Base-by-base conservation (phyloP, 2,888 invertebrate genomes). In the Drosophila meridiana region DNA sequence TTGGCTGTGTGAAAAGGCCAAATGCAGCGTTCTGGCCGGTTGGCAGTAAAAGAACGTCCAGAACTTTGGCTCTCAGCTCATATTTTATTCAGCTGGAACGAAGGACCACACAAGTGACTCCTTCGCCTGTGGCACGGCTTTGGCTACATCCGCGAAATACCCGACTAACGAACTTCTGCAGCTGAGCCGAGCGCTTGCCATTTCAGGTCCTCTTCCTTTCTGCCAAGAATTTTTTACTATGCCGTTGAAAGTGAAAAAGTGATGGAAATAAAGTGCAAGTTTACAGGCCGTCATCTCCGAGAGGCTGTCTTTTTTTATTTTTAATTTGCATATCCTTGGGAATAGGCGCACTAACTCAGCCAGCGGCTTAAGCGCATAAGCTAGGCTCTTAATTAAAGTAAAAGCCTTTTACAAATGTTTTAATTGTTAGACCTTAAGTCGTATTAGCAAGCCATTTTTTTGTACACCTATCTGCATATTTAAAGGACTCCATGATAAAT, bases 191-290 rank as follows among this genome's bases (percentile, higher is more conserved):
- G 82, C 73, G 69, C 59, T 48, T 48, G 40, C 62, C 76, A 78
- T 84, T 84, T 40, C n/a, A n/a, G 28, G 13, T 38, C 38, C 13
- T 45, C 4, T 55, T 53, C 64, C 58, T 48, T 11, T 28, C 30
- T 42, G 47, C 38, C 38, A 38, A 52, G 74, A 55, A 52, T 76
- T 75, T 65, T 62, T 50, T 50, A 71, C 62, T 45, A 48, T 62
- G 43, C 53, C 66, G 65, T 28, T 32, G 66, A 66, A 70, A 80
- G 83, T 83, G 60, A 74, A 80, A 83, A 76, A 81, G 67, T 78
- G 71, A 78, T 70, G 84, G 61, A 64, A 82, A 82, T 78, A 72
- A 82, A 75, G 81, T 82, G 82, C 65, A 82, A 81, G 82, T 75
- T 75, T 78, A 69, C 67, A 64, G 69, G 42, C 50, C 50, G 45